Percentiles rank a stretch among this genome's conserved stretches.
These are phyloP conservation scores for Rhyzopertha dominica DNA, from an alignment of 1,140 invertebrate species.

Conservation along the genomic window DNA sequence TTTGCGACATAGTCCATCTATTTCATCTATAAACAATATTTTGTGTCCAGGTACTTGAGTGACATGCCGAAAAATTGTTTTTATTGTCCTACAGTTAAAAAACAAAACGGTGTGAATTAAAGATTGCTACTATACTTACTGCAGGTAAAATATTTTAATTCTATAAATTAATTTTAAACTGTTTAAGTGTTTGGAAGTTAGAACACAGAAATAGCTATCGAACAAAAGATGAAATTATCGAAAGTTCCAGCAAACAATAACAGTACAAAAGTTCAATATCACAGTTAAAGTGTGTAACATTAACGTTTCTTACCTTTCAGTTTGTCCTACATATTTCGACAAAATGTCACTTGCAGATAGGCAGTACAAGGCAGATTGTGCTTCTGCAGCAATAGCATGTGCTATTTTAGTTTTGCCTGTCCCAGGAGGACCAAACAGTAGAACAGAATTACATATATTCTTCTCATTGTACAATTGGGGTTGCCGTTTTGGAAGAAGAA, in stretches of 20 bases:
- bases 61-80: constrained; percentile 48
- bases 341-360: constrained; percentile 53
- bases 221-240: too few relatives aligned
- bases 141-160: too few relatives aligned
- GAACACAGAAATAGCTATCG: too few relatives aligned
- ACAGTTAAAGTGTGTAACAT: too few relatives aligned
- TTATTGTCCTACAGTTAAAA: constrained; percentile 48
- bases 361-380: constrained; percentile 48
- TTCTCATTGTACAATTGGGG: constrained; percentile 36
- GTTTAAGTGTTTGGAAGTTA: too few relatives aligned
- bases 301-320: constrained; percentile 51
- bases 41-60: constrained; percentile 39
- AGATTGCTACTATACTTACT: too few relatives aligned
- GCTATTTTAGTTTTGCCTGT: constrained; percentile 66
- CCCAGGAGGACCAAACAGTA: constrained; percentile 68
- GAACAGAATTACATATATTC: constrained; percentile 47
- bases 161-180: too few relatives aligned
- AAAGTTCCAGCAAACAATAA: too few relatives aligned
- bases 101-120: too few relatives aligned
- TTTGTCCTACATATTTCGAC: constrained; percentile 54
- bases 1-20: constrained; percentile 54
- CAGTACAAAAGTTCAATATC: too few relatives aligned
- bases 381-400: constrained; percentile 53
- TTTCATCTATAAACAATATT: constrained; percentile 58
- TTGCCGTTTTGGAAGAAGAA: constrained; percentile 36